Base-by-base conservation (phyloP, 2,113 vertebrate species). In the Turdus rufiventris region DNA sequence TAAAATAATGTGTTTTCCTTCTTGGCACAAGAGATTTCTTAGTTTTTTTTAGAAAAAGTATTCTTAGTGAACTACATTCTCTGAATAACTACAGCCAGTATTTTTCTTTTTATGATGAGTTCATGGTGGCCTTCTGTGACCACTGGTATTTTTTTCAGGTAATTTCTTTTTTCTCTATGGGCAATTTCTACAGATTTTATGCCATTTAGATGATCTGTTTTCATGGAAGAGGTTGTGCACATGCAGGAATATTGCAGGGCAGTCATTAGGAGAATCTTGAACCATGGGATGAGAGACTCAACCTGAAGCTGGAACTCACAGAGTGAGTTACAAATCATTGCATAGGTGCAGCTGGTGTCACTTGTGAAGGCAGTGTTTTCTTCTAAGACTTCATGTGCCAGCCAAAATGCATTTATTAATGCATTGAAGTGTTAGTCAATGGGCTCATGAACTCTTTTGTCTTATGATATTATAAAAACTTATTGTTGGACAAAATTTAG, bases 1-100 rank as follows among this genome's bases (percentile, higher is more conserved):
- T 50, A 53, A 85, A 93, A 83, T 61, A 53, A 50, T 42, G 18
- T 66, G 6, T 80, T 91, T 91, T 93, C 18, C 29, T 50, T 90
- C 63, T 83, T 76, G 74, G 33, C 42, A 34, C 12, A 36, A 65
- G 53, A 65, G 4, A n/a, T 43, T 5, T 88, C 36, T 78, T 76
- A 63, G 43, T 50, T 82, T 38, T 38, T 79, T 84, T 93, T 93
- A 84, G 56, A 75, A 68, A 89, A 81, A 17, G 4, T 47, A 15
- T 82, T 89, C 63, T 66, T 83, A 29, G 21, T 54, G 47, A 91
- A 14, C 19, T 83, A 28, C 0, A 1, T 38, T 93, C 23, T 88
- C 73, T 89, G 40, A 58, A 36, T 67, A 85, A 58, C 6, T 67
- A 19, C 28, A 80, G 16, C 18, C 45, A 76, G 7, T 62, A 18